A percentile compares a stretch with the other conserved stretches of the same genome.
These are phyloP conservation scores for Hyposmocoma kahamanoa DNA, from an alignment of 1,140 invertebrate species.

Conservation along the genomic window DNA sequence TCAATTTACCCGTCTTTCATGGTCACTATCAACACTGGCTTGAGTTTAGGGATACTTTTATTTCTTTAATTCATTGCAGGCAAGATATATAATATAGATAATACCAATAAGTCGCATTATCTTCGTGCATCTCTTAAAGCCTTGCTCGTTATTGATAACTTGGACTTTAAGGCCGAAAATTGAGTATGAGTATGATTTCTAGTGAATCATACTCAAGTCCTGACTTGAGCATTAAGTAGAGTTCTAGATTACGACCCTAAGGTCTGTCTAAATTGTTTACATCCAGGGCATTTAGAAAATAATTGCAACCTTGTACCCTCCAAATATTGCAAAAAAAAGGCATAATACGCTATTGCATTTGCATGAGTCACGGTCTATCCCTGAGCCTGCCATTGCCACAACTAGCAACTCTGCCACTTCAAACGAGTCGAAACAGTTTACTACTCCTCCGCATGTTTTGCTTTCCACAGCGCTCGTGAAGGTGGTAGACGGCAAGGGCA, in stretches of 20 bases:
- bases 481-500: conserved; percentile 2
- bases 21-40: conserved; percentile 33
- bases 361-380: conserved; percentile 1
- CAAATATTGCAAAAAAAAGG: conserved; percentile 16
- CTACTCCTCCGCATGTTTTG: conserved; percentile 5
- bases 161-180: conserved; percentile 23
- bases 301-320: conserved; percentile 11
- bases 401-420: neutral
- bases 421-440: neutral
- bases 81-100: conserved; percentile 16
- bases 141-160: conserved; percentile 22
- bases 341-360: conserved; percentile 22
- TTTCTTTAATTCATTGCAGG: conserved; percentile 33
- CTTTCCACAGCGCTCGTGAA: conserved; percentile 11
- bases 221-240: neutral
- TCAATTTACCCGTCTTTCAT: conserved; percentile 9
- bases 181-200: conserved; percentile 13
- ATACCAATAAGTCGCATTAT: conserved; percentile 22
- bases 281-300: conserved; percentile 7
- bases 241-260: conserved; percentile 5
- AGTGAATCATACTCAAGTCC: conserved; percentile 6
- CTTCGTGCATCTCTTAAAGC: conserved; percentile 26
- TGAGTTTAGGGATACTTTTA: conserved; percentile 35
- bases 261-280: conserved; percentile 12
- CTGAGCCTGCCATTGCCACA: neutral